Evolutionary conservation across 2,797 vertebrate species (phyloP).

Genomic region (Sebastes goodei): DNA sequence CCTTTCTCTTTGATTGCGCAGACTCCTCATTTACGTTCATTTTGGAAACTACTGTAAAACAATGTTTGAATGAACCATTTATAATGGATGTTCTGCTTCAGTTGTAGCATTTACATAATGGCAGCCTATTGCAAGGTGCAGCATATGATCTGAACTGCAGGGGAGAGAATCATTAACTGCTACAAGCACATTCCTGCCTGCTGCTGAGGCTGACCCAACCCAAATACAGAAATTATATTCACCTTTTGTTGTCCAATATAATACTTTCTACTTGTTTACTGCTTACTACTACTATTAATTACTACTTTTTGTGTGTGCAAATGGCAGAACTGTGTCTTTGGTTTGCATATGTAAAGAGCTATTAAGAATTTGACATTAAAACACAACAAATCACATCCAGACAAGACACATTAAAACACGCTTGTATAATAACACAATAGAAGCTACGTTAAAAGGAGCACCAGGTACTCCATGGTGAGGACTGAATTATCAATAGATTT

Average conservation of each 20-base stretch:
- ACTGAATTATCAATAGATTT: background rate
- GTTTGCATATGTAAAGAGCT: background rate
- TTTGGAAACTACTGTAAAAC: conserved; percentile 12
- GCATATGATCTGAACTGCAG: conserved; percentile 47
- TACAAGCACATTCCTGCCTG: conserved; percentile 45
- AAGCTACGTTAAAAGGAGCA: background rate
- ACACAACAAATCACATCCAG: background rate
- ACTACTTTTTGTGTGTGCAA: background rate
- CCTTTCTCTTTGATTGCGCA: conserved; percentile 43
- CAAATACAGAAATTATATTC: conserved; percentile 15
- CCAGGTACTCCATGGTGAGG: background rate
- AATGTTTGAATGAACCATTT: conserved; percentile 3
- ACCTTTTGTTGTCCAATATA: background rate
- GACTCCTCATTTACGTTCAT: conserved; percentile 47
- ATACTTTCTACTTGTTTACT: background rate
- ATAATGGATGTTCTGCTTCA: conserved; percentile 28
- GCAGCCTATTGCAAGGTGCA: conserved; percentile 42
- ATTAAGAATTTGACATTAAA: background rate
- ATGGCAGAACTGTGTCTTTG: background rate
- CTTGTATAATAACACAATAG: background rate
- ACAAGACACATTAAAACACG: background rate
- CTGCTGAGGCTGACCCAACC: conserved; percentile 30
- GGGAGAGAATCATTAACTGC: conserved; percentile 17
- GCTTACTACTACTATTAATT: background rate
- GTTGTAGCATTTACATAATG: background rate